phyloP scores from a whole-genome alignment of 53 echinoderm and acorn worm species.

The Hippasteria phrygiana region DNA sequence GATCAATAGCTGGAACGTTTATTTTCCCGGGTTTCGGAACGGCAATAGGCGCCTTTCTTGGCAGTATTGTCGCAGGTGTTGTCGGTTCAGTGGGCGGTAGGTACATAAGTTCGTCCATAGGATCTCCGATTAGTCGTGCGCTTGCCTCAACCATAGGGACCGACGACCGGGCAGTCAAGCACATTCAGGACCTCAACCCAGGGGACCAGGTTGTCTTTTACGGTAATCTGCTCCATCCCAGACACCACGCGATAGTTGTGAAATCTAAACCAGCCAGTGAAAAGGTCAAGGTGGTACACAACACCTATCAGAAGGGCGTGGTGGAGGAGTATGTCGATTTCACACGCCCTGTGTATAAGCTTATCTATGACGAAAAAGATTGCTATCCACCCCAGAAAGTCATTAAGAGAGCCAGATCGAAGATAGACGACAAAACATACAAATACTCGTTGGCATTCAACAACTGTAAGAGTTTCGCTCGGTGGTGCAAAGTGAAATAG shows the following conservation, averaged over 20 bases:
- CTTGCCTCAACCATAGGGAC: neutral
- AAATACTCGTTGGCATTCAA: slow-evolving; percentile 37
- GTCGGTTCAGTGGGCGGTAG: slow-evolving; percentile 9
- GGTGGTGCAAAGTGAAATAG: slow-evolving; percentile 47
- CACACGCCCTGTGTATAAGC: slow-evolving; percentile 35
- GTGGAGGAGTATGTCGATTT: slow-evolving; percentile 66
- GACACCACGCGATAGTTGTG: too few species aligned
- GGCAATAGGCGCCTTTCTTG: neutral
- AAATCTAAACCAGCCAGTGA: slow-evolving; percentile 2
- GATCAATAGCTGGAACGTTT: too few species aligned
- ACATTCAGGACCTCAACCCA: slow-evolving; percentile 21
- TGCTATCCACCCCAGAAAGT: slow-evolving; percentile 43
- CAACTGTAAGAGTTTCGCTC: slow-evolving; percentile 58
- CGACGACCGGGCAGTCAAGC: slow-evolving; percentile 30
- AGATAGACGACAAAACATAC: slow-evolving; percentile 32
- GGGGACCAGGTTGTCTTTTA: slow-evolving; percentile 70
- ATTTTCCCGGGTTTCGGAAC: slow-evolving; percentile 42
- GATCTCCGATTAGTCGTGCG: neutral
- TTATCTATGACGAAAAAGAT: slow-evolving; percentile 3
- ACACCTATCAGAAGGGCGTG: slow-evolving; percentile 63
- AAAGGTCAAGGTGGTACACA: slow-evolving; percentile 68
- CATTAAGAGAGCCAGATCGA: slow-evolving; percentile 34
- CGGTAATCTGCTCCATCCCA: too few species aligned
- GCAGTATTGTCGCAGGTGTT: slow-evolving; percentile 31
- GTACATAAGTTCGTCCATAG: slow-evolving; percentile 13